phyloP scores from a whole-genome alignment of 1,140 invertebrate species.

The Nomia melanderi region DNA sequence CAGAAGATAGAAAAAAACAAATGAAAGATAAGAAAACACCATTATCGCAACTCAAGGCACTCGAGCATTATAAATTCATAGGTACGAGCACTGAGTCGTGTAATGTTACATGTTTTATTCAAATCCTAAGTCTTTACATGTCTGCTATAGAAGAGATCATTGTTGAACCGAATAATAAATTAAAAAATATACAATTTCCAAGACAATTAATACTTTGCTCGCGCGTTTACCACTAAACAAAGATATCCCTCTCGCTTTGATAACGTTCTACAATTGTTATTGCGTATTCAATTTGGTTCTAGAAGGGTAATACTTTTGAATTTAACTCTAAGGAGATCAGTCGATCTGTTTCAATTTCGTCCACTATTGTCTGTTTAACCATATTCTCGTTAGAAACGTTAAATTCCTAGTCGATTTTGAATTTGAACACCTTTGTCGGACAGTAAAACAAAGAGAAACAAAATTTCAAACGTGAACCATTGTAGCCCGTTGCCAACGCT shows the following conservation, averaged over 20 bases:
- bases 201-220: background rate
- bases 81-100: slow-evolving; percentile 1
- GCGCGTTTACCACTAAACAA: background rate
- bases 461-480: too few relatives aligned
- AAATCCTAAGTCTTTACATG: slow-evolving; percentile 7
- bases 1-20: background rate
- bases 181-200: slow-evolving; percentile 6
- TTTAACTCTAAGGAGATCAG: background rate
- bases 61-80: background rate
- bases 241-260: too few relatives aligned
- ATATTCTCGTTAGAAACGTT: background rate
- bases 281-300: background rate
- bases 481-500: too few relatives aligned
- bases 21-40: background rate
- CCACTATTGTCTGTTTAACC: too few relatives aligned
- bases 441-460: too few relatives aligned
- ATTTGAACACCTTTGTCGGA: background rate
- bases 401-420: background rate
- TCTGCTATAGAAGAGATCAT: background rate
- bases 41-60: background rate
- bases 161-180: slow-evolving; percentile 9
- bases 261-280: background rate
- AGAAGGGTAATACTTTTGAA: background rate
- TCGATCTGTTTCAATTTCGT: background rate
- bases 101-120: slow-evolving; percentile 8